phyloP scores from a whole-genome alignment of 30 jellyfish, hydroid and myxozoan genomes.

The Turritopsis rubra region DNA sequence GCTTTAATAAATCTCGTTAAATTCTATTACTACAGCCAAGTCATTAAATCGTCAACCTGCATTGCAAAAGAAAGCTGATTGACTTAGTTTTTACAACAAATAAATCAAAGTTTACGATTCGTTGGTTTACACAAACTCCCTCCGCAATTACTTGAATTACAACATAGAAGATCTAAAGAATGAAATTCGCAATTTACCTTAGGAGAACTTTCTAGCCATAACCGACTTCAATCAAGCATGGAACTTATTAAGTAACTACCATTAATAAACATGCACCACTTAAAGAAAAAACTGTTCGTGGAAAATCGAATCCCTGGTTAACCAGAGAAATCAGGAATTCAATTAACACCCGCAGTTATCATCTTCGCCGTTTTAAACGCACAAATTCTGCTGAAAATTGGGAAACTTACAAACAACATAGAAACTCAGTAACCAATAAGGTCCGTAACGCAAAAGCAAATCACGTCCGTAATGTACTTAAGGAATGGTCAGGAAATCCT shows the following conservation, averaged over 20 bases:
- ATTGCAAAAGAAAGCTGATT: slow-evolving; percentile 2
- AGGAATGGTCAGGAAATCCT: slow-evolving; percentile 47
- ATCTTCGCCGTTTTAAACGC: slow-evolving; percentile 35
- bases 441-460: slow-evolving; percentile 47
- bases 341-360: slow-evolving; percentile 40
- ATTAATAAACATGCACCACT: slow-evolving; percentile 52
- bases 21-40: slow-evolving; percentile 1
- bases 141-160: slow-evolving; percentile 21
- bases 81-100: slow-evolving; percentile 1
- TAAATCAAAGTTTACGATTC: not conserved
- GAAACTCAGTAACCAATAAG: slow-evolving; percentile 37
- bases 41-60: slow-evolving; percentile 4
- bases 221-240: slow-evolving; percentile 38
- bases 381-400: slow-evolving; percentile 44
- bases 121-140: not conserved
- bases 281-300: slow-evolving; percentile 40
- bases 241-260: slow-evolving; percentile 38
- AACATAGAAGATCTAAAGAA: slow-evolving; percentile 41
- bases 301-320: slow-evolving; percentile 57
- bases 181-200: slow-evolving; percentile 33
- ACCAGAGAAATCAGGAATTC: slow-evolving; percentile 28
- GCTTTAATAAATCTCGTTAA: not conserved
- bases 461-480: slow-evolving; percentile 30
- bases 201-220: slow-evolving; percentile 25
- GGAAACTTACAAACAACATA: slow-evolving; percentile 40